Percentiles rank a stretch among this genome's conserved stretches.
Conservation (phyloP, 2,888 invertebrate species). For the Stenoptilia bipunctidactyla region DNA sequence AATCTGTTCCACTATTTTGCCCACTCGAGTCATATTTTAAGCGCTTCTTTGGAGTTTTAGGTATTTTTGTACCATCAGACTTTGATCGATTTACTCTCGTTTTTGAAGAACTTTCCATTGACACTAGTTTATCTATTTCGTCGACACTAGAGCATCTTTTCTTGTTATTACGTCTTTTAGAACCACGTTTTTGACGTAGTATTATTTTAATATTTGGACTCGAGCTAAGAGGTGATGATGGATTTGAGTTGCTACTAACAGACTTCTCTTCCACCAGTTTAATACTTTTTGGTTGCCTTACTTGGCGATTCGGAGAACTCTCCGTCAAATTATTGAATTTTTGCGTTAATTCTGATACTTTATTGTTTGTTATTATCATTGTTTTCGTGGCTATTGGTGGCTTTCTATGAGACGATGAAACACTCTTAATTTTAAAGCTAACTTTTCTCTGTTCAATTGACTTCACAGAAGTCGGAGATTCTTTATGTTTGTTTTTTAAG, state of each 20-base stretch:
- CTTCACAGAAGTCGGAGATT: slow-evolving; percentile 2
- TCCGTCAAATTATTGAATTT: slow-evolving; percentile 77
- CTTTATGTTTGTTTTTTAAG: slow-evolving; percentile 25
- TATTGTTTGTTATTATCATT: slow-evolving; percentile 63
- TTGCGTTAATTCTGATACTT: slow-evolving; percentile 77
- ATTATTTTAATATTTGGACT: slow-evolving; percentile 65
- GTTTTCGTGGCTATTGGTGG: slow-evolving; percentile 51
- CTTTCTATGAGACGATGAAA: slow-evolving; percentile 52
- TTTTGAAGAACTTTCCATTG: slow-evolving; percentile 37
- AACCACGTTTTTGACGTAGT: slow-evolving; percentile 47
- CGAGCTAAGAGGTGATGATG: slow-evolving; percentile 54
- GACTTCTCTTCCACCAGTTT: slow-evolving; percentile 62
- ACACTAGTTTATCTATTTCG: slow-evolving; percentile 49
- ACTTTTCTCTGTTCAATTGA: slow-evolving; percentile 53
- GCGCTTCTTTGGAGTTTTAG: slow-evolving; percentile 40
- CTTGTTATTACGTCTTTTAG: slow-evolving; percentile 57
- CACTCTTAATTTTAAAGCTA: slow-evolving; percentile 73
- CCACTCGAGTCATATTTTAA: slow-evolving; percentile 46
- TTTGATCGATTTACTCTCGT: slow-evolving; percentile 52
- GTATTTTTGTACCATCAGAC: slow-evolving; percentile 56
- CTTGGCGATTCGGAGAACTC: slow-evolving; percentile 43
- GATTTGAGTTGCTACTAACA: slow-evolving; percentile 54
- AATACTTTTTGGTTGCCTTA: slow-evolving; percentile 68
- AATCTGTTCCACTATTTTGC: slow-evolving; percentile 49
- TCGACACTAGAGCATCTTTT: slow-evolving; percentile 65